Evolutionary conservation across 2,888 invertebrate genomes (phyloP), one percentile per base, ranked within the genome.

Genomic region (Sipha maydis): DNA sequence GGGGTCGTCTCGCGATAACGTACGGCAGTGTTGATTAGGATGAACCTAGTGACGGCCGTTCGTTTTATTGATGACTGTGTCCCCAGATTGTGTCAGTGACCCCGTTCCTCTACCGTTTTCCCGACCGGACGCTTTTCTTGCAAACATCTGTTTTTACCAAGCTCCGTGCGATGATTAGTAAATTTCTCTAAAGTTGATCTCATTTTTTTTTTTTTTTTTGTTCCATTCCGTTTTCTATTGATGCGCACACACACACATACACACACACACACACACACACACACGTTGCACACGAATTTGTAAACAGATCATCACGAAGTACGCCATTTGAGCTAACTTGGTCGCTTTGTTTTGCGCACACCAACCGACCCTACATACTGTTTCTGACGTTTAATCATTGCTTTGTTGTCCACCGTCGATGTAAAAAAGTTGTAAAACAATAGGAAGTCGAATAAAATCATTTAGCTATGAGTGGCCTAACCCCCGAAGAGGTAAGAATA

Each of bases 401-500:
- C 61, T 76, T 85, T 85, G 67, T 7, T 67, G 38, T 69, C 31
- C n/a, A 9, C 28, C 31, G 14, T 34, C 48, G 9, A 75, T 31
- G 34, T 11, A 56, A 25, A 25, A 25, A 69, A n/a, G 17, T 21
- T 69, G 61, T 67, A 41, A 2, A 77, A 67, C 77, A 78, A 88
- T 61, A 75, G 31, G 61, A 79, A 80, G 61, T 38, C 54, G 54
- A n/a, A 41, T 9, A 41, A 41, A 5, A 28, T 9, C 11, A 11
- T 28, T 9, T 31, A 88, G 41, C 61, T 67, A 88, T 88, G 88
- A 88, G 88, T 75, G 88, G 34, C 31, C 28, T 88, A 76, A 88
- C 88, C n/a, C 88, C 88, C 9, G 88, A 88, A 75, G 88, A 88
- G 88, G 88, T 88, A 80, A 75, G 77, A 78, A 48, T 48, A 21